Percentiles rank a stretch among this genome's conserved stretches.
These are phyloP conservation scores for Nesidiocoris tenuis DNA, from an alignment of 2,888 invertebrate genomes.

Conservation along the genomic window DNA sequence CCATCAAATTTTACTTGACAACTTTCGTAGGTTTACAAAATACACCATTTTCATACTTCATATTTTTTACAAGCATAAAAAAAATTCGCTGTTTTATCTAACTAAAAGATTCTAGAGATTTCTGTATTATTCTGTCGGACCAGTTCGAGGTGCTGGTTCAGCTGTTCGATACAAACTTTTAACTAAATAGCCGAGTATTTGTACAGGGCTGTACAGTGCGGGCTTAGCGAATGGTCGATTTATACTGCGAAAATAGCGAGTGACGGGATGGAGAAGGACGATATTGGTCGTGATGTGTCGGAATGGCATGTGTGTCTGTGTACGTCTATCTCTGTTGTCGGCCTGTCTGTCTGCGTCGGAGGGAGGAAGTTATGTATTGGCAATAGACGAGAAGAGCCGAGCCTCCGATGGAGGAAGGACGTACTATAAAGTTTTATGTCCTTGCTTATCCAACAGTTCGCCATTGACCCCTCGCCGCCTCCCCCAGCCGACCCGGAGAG, in stretches of 20 bases:
- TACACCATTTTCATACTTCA: no score
- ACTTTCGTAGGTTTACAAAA: no score
- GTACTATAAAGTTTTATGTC: conserved; percentile 50
- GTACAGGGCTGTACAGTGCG: no score
- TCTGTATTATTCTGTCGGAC: no score
- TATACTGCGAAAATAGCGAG: conserved; percentile 17
- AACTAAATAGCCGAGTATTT: no score
- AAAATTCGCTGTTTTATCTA: no score
- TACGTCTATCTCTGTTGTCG: no score
- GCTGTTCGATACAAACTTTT: no score
- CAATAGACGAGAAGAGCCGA: not conserved
- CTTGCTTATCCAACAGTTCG: conserved; percentile 49
- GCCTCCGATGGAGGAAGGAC: conserved; percentile 10
- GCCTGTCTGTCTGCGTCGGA: not conserved
- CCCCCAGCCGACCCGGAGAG: not conserved
- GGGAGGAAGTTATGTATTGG: not conserved
- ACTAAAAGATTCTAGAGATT: no score
- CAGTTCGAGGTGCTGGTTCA: no score
- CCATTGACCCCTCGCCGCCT: not conserved
- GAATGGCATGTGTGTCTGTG: not conserved
- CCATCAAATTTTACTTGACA: no score
- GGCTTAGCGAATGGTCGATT: conserved; percentile 28
- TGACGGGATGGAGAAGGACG: conserved; percentile 6
- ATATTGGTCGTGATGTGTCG: conserved; percentile 32
- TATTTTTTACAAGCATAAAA: no score